Conservation (phyloP, 2,888 invertebrate genomes). For the Coleophora deauratella region DNA sequence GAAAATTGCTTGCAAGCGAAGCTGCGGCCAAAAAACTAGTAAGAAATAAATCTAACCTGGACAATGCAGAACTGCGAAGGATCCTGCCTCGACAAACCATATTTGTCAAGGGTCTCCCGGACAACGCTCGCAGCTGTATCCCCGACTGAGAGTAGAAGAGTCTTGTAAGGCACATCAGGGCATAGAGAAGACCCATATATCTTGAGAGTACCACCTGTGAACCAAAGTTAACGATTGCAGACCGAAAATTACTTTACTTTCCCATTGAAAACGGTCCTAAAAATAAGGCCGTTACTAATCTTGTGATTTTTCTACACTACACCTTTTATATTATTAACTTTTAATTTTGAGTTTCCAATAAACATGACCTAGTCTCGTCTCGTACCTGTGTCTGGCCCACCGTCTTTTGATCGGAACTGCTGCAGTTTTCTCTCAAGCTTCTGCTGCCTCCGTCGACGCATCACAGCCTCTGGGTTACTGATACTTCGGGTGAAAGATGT, state of each 20-base stretch:
- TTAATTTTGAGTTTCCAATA: too few relatives aligned
- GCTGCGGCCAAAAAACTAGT: not conserved
- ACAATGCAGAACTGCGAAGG: slow-evolving; percentile 95
- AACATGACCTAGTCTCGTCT: not conserved
- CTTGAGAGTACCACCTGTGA: slow-evolving; percentile 86
- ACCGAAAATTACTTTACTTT: too few relatives aligned
- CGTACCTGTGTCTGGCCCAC: slow-evolving; percentile 91
- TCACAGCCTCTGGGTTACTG: slow-evolving; percentile 99
- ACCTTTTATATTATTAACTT: too few relatives aligned
- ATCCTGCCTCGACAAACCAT: slow-evolving; percentile 92
- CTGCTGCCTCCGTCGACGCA: slow-evolving; percentile 96
- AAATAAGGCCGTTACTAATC: too few relatives aligned
- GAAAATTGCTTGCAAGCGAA: too few relatives aligned
- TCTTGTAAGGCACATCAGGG: slow-evolving; percentile 98
- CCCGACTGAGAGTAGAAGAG: slow-evolving; percentile 91
- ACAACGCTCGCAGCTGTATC: slow-evolving; percentile 96
- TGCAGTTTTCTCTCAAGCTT: slow-evolving; percentile 97
- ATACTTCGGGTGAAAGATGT: slow-evolving; percentile 99
- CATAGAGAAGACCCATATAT: slow-evolving; percentile 98
- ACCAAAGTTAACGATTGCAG: too few relatives aligned
- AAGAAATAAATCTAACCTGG: slow-evolving; percentile 77
- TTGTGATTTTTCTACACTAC: too few relatives aligned
- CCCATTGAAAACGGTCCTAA: too few relatives aligned
- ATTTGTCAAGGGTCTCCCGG: slow-evolving; percentile 97
- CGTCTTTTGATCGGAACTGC: slow-evolving; percentile 95